Conservation (phyloP, 2,888 invertebrate genomes). For the Terebella lapidaria region DNA sequence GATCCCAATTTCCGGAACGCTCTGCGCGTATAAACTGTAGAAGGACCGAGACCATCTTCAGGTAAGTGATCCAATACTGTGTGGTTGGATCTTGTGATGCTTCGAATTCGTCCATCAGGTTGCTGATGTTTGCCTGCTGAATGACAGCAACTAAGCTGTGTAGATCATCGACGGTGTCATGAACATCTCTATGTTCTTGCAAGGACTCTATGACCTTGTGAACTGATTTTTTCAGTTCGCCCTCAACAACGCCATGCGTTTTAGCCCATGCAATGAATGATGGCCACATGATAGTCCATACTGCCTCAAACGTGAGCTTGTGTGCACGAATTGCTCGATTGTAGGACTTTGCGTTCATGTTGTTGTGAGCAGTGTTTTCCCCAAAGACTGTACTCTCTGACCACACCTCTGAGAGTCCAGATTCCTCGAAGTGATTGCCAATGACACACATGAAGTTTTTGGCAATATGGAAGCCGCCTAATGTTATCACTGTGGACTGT, state of each 20-base stretch:
- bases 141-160: too few relatives aligned
- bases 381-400: slow-evolving; percentile 13
- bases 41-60: slow-evolving; percentile 2
- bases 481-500: too few relatives aligned
- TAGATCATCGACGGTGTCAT: too few relatives aligned
- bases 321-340: slow-evolving; percentile 16
- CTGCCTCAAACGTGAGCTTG: slow-evolving; percentile 11
- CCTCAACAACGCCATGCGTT: not conserved
- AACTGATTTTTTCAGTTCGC: not conserved
- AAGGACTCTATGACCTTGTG: too few relatives aligned
- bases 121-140: too few relatives aligned
- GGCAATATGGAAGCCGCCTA: too few relatives aligned
- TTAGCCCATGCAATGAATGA: not conserved
- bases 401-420: slow-evolving; percentile 13
- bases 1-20: not conserved
- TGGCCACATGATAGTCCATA: not conserved
- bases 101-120: not conserved
- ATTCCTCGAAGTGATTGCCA: slow-evolving; percentile 12
- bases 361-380: slow-evolving; percentile 14
- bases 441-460: slow-evolving; percentile 4
- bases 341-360: slow-evolving; percentile 10
- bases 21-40: not conserved
- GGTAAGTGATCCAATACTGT: not conserved
- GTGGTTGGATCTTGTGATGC: not conserved
- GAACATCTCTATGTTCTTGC: too few relatives aligned